Conservation (phyloP, 2,888 invertebrate species). For the Anoplius nigerrimus region DNA sequence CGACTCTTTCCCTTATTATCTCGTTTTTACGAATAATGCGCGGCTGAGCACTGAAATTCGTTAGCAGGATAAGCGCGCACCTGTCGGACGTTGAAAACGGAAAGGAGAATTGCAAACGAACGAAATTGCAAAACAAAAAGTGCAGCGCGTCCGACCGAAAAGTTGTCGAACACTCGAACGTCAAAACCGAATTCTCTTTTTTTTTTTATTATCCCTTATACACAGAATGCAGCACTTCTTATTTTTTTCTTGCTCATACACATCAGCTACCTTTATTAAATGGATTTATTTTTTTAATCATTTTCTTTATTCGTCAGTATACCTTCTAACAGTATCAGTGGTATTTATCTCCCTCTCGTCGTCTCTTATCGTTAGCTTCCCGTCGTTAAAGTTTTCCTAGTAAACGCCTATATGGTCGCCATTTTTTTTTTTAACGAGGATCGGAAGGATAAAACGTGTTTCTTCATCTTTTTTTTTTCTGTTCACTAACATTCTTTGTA, state of each 20-base stretch:
- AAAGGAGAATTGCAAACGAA: too few species aligned
- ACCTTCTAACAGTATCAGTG: constrained; percentile 12
- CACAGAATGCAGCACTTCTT: constrained; percentile 61
- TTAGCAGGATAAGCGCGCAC: too few species aligned
- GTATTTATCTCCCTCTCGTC: constrained; percentile 13
- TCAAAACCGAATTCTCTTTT: too few species aligned
- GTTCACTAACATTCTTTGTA: constrained; percentile 48
- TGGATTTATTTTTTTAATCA: constrained; percentile 31
- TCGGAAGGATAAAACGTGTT: constrained; percentile 54
- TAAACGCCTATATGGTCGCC: constrained; percentile 46
- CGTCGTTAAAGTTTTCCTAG: constrained; percentile 5
- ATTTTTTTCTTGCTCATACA: constrained; percentile 33
- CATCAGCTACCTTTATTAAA: constrained; percentile 52
- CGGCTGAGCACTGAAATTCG: too few species aligned
- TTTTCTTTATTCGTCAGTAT: constrained; percentile 32
- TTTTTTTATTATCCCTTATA: constrained; percentile 44
- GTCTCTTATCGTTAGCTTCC: constrained; percentile 9
- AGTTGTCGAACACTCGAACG: too few species aligned
- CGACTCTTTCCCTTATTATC: too few species aligned
- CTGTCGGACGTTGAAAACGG: too few species aligned
- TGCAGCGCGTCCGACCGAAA: too few species aligned
- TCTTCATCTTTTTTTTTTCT: too few species aligned
- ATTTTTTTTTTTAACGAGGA: constrained; percentile 54
- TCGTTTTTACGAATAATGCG: too few species aligned
- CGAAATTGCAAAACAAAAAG: too few species aligned